A percentile compares a stretch with the other conserved stretches of the same genome.
Conservation (phyloP, 2,888 invertebrate genomes). For the Spicauda simplicius region DNA sequence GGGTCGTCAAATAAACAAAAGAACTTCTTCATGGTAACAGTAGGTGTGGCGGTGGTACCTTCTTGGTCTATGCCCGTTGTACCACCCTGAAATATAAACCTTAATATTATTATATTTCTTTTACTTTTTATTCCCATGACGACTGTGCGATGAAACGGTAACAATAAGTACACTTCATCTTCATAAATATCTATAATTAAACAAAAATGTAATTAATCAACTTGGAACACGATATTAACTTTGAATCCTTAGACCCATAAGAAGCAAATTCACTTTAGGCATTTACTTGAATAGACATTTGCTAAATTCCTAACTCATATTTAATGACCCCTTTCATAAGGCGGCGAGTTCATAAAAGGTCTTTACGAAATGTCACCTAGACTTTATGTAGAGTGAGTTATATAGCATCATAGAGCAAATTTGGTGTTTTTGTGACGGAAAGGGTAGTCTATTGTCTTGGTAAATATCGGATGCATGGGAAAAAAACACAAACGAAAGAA, state of each 20-base stretch:
- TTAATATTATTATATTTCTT: too few relatives aligned
- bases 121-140: too few relatives aligned
- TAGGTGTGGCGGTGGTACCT: too few relatives aligned
- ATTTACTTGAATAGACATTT: conserved; percentile 26
- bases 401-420: neutral
- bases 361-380: conserved; percentile 34
- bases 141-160: too few relatives aligned
- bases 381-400: conserved; percentile 7
- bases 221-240: neutral
- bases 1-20: too few relatives aligned
- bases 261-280: conserved; percentile 24
- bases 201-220: neutral
- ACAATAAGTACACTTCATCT: too few relatives aligned
- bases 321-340: conserved; percentile 34
- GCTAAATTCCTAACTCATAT: conserved; percentile 31
- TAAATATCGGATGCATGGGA: neutral
- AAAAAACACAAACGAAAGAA: too few relatives aligned
- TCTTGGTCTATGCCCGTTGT: too few relatives aligned
- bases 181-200: neutral
- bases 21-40: too few relatives aligned
- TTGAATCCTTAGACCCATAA: neutral
- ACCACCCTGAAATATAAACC: too few relatives aligned
- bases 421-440: neutral
- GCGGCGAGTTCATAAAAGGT: conserved; percentile 16
- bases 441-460: neutral